A percentile compares a stretch with the other conserved stretches of the same genome.
These are phyloP conservation scores for Spodoptera litura DNA, from an alignment of 1,140 invertebrate genomes.

Conservation along the genomic window DNA sequence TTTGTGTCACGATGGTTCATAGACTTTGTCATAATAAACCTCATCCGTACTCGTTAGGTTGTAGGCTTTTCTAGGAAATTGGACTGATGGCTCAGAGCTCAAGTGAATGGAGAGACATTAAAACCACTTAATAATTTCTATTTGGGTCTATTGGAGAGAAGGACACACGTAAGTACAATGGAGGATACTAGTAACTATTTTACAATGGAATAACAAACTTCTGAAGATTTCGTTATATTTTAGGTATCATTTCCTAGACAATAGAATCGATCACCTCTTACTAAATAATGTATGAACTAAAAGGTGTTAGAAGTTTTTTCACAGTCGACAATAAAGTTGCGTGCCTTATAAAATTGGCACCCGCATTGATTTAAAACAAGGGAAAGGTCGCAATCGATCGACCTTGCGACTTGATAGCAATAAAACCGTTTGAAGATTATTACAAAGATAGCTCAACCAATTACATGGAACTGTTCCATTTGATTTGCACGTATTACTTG, in stretches of 20 bases:
- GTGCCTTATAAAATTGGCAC: slow-evolving; percentile 30
- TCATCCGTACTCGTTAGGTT: slow-evolving; percentile 4
- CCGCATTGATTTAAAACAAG: slow-evolving; percentile 33
- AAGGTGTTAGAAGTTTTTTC: too few relatives aligned
- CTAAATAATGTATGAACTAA: too few relatives aligned
- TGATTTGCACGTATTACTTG: neutral
- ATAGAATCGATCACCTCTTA: too few relatives aligned
- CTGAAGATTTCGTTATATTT: too few relatives aligned
- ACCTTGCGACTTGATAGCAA: slow-evolving; percentile 24
- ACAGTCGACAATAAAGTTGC: neutral
- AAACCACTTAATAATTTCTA: too few relatives aligned
- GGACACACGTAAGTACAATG: too few relatives aligned
- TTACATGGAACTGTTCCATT: neutral
- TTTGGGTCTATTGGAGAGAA: too few relatives aligned
- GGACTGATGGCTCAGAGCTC: neutral
- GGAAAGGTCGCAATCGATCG: slow-evolving; percentile 25
- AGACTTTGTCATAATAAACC: slow-evolving; percentile 46
- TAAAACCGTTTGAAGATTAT: slow-evolving; percentile 38
- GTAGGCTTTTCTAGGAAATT: neutral
- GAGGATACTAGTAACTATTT: too few relatives aligned
- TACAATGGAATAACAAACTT: too few relatives aligned
- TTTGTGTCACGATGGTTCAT: slow-evolving; percentile 57
- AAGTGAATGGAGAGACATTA: too few relatives aligned
- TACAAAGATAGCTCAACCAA: slow-evolving; percentile 22
- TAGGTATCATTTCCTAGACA: too few relatives aligned